Evolutionary conservation across 2,888 invertebrate genomes (phyloP).

Genomic region (Cheilosia vulpina): DNA sequence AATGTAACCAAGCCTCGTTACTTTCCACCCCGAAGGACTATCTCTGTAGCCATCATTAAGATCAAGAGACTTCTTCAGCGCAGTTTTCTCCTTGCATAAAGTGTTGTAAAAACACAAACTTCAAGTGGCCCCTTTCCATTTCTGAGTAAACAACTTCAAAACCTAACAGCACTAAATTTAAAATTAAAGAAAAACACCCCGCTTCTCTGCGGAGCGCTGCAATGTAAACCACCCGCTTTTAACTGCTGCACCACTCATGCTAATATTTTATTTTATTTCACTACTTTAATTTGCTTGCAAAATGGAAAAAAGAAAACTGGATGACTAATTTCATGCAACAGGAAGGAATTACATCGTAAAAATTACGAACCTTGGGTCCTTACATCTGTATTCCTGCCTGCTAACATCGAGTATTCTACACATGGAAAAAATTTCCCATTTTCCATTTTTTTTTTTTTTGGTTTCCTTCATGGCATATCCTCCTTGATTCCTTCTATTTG

Average conservation of each 20-base stretch:
- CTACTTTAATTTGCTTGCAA: slow-evolving; percentile 21
- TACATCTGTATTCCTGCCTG: slow-evolving; percentile 35
- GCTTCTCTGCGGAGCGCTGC: neutral
- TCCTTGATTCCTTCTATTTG: slow-evolving; percentile 56
- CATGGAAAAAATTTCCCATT: slow-evolving; percentile 11
- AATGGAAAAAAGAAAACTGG: slow-evolving; percentile 8
- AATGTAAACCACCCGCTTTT: slow-evolving; percentile 1
- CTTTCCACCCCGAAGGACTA: slow-evolving; percentile 18
- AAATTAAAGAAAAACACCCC: slow-evolving; percentile 63
- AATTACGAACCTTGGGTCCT: slow-evolving; percentile 35
- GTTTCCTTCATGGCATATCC: slow-evolving; percentile 45
- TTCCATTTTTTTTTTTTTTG: slow-evolving; percentile 34
- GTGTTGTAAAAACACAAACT: slow-evolving; percentile 48
- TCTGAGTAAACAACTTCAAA: slow-evolving; percentile 17
- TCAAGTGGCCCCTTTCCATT: slow-evolving; percentile 4
- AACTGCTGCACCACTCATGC: slow-evolving; percentile 9
- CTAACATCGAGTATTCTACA: slow-evolving; percentile 12
- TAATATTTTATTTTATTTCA: slow-evolving; percentile 33
- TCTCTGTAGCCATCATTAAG: slow-evolving; percentile 26
- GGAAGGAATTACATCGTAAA: slow-evolving; percentile 65
- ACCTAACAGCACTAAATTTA: slow-evolving; percentile 49
- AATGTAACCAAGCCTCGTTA: neutral
- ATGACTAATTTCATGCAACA: slow-evolving; percentile 74
- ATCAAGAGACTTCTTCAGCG: slow-evolving; percentile 43
- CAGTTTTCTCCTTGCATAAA: slow-evolving; percentile 27